A percentile compares a stretch with the other conserved stretches of the same genome.
Conservation (phyloP, 92 coral and sea anemone genomes). For the Porites rus region DNA sequence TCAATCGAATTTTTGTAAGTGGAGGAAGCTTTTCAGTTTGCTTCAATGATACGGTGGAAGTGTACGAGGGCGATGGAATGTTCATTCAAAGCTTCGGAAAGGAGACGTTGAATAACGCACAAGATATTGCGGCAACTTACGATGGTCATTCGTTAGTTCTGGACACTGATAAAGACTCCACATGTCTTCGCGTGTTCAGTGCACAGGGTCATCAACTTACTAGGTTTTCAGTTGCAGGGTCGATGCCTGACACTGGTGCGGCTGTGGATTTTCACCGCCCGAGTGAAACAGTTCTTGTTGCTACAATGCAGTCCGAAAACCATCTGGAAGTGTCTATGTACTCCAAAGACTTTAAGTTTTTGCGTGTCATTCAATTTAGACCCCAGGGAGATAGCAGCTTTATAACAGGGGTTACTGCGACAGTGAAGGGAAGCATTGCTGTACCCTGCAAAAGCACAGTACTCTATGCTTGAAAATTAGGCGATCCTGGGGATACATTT, state of each 20-base stretch:
- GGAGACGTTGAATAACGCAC: constrained; percentile 1
- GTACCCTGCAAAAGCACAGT: constrained; percentile 18
- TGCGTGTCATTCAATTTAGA: constrained; percentile 24
- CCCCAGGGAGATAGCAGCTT: constrained; percentile 6
- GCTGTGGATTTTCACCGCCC: constrained; percentile 20
- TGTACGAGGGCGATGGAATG: not conserved
- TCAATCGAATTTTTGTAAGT: not conserved
- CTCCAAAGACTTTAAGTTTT: not conserved
- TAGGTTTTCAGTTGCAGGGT: constrained; percentile 1
- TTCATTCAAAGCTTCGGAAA: constrained; percentile 30
- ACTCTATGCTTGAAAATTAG: not conserved
- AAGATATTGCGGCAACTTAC: constrained; percentile 21
- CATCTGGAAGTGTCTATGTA: constrained; percentile 7
- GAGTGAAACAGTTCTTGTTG: constrained; percentile 24
- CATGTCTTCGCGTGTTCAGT: constrained; percentile 1
- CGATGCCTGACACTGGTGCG: constrained; percentile 1
- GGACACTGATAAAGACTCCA: not conserved
- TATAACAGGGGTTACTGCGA: constrained; percentile 30
- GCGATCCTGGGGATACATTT: not conserved
- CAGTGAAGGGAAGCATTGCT: constrained; percentile 22
- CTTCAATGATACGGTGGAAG: constrained; percentile 1
- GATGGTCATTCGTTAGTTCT: constrained; percentile 15
- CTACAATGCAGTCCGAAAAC: constrained; percentile 8
- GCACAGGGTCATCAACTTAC: not conserved
- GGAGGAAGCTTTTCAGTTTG: constrained; percentile 14